Conservation (phyloP, 2,113 vertebrate genomes). For the Uria lomvia region DNA sequence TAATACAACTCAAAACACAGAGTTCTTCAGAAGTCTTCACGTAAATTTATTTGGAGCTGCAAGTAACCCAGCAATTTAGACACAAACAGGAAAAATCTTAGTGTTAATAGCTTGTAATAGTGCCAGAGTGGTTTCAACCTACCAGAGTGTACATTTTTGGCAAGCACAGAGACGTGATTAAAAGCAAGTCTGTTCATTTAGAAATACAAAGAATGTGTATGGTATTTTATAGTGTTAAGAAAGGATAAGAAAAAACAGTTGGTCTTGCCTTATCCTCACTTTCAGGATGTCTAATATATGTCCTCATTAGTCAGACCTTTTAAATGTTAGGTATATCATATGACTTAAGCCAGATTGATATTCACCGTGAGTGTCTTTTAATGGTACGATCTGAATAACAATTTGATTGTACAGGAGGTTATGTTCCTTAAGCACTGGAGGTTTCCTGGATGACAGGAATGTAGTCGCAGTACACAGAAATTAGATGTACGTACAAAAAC, state of each 20-base stretch:
- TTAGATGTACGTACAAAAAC: background rate
- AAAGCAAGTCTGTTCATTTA: background rate
- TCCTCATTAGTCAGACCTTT: background rate
- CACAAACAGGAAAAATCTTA: background rate
- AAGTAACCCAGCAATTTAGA: background rate
- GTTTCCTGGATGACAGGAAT: background rate
- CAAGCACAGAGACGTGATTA: background rate
- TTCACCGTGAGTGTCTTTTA: background rate
- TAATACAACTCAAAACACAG: background rate
- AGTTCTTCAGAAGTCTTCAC: background rate
- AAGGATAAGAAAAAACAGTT: background rate
- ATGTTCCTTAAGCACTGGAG: background rate
- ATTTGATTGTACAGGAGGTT: background rate
- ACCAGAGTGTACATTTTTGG: background rate
- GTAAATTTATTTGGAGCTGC: background rate
- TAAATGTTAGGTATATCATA: background rate
- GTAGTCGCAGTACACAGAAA: background rate
- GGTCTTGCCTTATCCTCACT: background rate
- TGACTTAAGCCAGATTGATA: background rate
- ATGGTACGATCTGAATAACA: background rate
- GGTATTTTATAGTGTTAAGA: background rate
- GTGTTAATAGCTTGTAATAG: background rate
- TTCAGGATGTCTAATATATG: background rate
- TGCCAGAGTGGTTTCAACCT: background rate
- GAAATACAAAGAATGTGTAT: background rate